Conservation (phyloP, 2,797 vertebrate genomes). For the Craterocephalus amniculus region DNA sequence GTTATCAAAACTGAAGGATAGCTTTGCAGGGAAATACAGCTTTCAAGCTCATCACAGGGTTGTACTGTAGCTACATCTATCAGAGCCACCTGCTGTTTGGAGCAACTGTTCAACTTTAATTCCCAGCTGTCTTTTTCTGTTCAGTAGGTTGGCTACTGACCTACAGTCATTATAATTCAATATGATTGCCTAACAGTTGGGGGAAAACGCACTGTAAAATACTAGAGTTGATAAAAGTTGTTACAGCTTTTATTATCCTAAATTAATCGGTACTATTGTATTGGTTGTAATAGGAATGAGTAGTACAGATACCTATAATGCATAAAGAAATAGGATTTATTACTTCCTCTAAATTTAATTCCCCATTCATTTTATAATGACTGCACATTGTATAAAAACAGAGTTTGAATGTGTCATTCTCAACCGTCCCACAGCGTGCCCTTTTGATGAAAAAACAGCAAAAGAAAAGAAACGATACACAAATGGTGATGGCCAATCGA, state of each 20-base stretch:
- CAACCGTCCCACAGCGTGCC: constrained; percentile 71
- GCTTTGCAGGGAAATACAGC: constrained; percentile 25
- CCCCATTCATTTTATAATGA: not conserved
- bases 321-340: not conserved
- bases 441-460: constrained; percentile 90
- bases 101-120: constrained; percentile 18
- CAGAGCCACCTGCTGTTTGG: constrained; percentile 54
- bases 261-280: not conserved
- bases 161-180: constrained; percentile 1
- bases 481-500: constrained; percentile 88
- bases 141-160: constrained; percentile 1
- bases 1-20: constrained; percentile 12
- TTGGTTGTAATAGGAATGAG: too few species aligned
- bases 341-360: not conserved
- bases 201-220: not conserved
- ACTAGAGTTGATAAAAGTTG: not conserved
- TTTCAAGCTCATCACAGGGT: constrained; percentile 22
- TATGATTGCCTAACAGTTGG: not conserved
- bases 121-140: constrained; percentile 10
- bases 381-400: not conserved
- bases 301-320: too few species aligned
- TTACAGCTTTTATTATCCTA: not conserved
- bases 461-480: constrained; percentile 85
- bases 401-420: not conserved
- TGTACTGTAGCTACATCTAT: constrained; percentile 34